Evolutionary conservation across 2,113 vertebrate species (phyloP), one percentile per base, ranked within the genome.

Genomic region (Lasiurus borealis): DNA sequence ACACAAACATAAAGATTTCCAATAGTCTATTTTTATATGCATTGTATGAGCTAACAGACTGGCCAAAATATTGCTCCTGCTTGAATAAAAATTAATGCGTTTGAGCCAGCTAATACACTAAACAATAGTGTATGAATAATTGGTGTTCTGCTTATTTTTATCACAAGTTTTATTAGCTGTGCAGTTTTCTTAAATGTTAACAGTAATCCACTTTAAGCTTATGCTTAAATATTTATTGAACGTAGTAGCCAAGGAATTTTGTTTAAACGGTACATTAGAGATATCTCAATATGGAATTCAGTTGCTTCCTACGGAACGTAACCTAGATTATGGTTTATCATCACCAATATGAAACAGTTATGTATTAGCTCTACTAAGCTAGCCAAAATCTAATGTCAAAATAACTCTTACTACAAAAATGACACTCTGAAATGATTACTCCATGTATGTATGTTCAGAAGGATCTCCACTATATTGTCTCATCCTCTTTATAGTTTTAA

Each of bases 101-200:
- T 96, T 97, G 96, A 94, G 97, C 94, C 96, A 98, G 97, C 98
- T 97, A 97, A 97, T 97, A 96, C 90, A 96, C 91, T 98, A 97
- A 98, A 97, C 95, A 98, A 73, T 89, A 95, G 93, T 92, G 44
- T 97, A 89, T 96, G 97, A 98, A 91, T 96, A 97, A 97, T 98
- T 95, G 97, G 97, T 92, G 91, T 98, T 98, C 97, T 97, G 96
- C 96, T 98, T 97, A 97, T 98, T 98, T 98, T 98, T 98, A 98
- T 98, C 97, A 95, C 94, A 97, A 88, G 93, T 94, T 97, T 93
- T 97, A 96, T 95, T 95, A 96, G 59, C 95, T 97, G 72, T 97
- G 92, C 97, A 97, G 78, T 98, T 98, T 98, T 97, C 92, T 97
- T 98, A 72, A 86, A 73, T 93, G 92, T 96, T 98, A 97, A 97